A percentile compares a stretch with the other conserved stretches of the same genome.
Conservation (phyloP, 2,888 invertebrate genomes). For the Protodeltote pygarga region DNA sequence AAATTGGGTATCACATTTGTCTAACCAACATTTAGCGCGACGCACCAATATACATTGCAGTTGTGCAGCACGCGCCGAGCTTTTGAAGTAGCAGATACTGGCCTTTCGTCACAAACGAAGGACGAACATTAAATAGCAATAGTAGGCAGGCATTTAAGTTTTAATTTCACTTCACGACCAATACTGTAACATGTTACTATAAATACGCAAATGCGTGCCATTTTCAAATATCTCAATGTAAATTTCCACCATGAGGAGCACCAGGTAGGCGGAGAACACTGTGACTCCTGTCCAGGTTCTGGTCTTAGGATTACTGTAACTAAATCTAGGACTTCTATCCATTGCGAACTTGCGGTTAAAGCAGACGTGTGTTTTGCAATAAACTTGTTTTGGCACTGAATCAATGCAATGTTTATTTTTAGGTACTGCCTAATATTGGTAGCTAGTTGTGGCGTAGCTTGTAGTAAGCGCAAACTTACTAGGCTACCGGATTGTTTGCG, state of each 20-base stretch:
- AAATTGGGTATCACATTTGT: too few species aligned
- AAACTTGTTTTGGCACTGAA: slow-evolving; percentile 21
- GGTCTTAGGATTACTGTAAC: slow-evolving; percentile 64
- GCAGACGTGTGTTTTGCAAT: neutral
- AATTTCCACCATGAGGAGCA: slow-evolving; percentile 73
- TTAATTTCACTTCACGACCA: slow-evolving; percentile 7
- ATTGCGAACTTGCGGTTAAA: slow-evolving; percentile 26
- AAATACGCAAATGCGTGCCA: slow-evolving; percentile 66
- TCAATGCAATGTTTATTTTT: slow-evolving; percentile 29
- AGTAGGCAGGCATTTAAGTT: neutral
- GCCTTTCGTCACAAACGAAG: too few species aligned
- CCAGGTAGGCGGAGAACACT: slow-evolving; percentile 72
- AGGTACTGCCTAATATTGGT: too few species aligned
- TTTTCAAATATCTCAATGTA: slow-evolving; percentile 77
- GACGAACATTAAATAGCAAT: too few species aligned
- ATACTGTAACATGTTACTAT: slow-evolving; percentile 56
- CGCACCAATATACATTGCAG: too few species aligned
- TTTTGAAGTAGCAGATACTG: too few species aligned
- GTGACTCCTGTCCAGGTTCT: slow-evolving; percentile 76
- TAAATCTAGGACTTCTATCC: slow-evolving; percentile 64
- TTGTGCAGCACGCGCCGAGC: too few species aligned
- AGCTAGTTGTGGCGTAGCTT: too few species aligned
- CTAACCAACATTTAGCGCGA: too few species aligned
- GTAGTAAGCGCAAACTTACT: too few species aligned
- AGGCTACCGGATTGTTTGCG: too few species aligned